Conservation (phyloP, 2,888 invertebrate species). For the Seira musarum region DNA sequence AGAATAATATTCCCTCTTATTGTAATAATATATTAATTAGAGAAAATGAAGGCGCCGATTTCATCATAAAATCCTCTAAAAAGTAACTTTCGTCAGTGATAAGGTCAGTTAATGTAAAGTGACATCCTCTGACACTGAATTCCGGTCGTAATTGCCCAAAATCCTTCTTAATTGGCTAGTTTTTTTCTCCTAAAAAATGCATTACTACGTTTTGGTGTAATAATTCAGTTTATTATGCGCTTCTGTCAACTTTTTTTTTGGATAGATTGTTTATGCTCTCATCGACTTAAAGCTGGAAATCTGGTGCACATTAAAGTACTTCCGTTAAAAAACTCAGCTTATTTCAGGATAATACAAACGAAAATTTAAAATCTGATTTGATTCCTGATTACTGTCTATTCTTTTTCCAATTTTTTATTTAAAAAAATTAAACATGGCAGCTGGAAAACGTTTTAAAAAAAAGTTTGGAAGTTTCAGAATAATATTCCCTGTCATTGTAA, state of each 20-base stretch:
- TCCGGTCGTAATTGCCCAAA: slow-evolving; percentile 49
- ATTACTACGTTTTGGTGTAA: slow-evolving; percentile 9
- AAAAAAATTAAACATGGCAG: too few species aligned
- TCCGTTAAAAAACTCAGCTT: not conserved
- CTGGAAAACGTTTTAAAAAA: not conserved
- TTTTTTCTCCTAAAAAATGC: slow-evolving; percentile 28
- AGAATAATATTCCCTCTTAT: not conserved
- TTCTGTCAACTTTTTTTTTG: slow-evolving; percentile 6
- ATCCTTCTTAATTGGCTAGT: slow-evolving; percentile 56
- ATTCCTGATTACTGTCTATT: too few species aligned
- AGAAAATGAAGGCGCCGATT: not conserved
- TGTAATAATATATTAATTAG: slow-evolving; percentile 2
- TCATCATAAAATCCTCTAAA: not conserved
- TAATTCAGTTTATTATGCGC: not conserved
- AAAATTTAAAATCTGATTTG: not conserved
- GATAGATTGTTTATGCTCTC: not conserved
- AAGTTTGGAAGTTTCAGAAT: not conserved
- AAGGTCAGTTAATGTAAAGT: slow-evolving; percentile 47
- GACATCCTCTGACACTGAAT: slow-evolving; percentile 49
- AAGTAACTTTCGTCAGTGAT: slow-evolving; percentile 14
- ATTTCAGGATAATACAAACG: not conserved
- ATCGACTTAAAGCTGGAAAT: not conserved
- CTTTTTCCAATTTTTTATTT: too few species aligned
- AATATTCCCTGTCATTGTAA: not conserved
- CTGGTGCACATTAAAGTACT: not conserved